A percentile compares a stretch with the other conserved stretches of the same genome.
These are phyloP conservation scores for Tenualosa thibaudeaui DNA, from an alignment of 2,797 vertebrate species.

Conservation along the genomic window DNA sequence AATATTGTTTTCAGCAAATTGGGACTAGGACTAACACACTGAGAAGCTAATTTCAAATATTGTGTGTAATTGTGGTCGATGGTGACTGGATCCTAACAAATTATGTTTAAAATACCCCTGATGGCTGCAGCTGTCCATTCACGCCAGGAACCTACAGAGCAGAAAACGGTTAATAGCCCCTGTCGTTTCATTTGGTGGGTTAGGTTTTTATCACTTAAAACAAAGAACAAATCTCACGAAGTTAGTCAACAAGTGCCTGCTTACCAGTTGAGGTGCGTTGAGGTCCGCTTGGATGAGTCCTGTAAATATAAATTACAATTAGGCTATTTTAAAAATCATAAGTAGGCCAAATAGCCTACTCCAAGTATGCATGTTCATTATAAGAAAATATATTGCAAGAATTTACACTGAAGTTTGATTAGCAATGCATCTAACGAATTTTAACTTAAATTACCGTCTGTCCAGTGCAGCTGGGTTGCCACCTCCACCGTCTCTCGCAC, in stretches of 20 bases:
- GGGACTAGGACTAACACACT: background rate
- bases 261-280: too few relatives aligned
- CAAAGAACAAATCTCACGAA: too few relatives aligned
- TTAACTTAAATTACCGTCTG: background rate
- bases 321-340: too few relatives aligned
- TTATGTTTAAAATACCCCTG: background rate
- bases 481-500: background rate
- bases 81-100: background rate
- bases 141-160: background rate
- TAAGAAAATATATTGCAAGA: too few relatives aligned
- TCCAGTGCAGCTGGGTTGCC: background rate
- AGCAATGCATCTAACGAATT: background rate
- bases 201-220: too few relatives aligned
- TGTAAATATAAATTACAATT: too few relatives aligned
- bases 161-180: background rate
- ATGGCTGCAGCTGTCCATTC: background rate
- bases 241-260: too few relatives aligned
- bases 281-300: too few relatives aligned
- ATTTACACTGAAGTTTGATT: too few relatives aligned
- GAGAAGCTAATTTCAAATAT: background rate
- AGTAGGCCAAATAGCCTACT: too few relatives aligned
- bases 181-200: too few relatives aligned
- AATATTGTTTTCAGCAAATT: background rate
- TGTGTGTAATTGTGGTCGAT: background rate
- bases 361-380: too few relatives aligned